A percentile compares a stretch with the other conserved stretches of the same genome.
Evolutionary conservation across 2,797 vertebrate species (phyloP).

Genomic region (Tachyglossus aculeatus): DNA sequence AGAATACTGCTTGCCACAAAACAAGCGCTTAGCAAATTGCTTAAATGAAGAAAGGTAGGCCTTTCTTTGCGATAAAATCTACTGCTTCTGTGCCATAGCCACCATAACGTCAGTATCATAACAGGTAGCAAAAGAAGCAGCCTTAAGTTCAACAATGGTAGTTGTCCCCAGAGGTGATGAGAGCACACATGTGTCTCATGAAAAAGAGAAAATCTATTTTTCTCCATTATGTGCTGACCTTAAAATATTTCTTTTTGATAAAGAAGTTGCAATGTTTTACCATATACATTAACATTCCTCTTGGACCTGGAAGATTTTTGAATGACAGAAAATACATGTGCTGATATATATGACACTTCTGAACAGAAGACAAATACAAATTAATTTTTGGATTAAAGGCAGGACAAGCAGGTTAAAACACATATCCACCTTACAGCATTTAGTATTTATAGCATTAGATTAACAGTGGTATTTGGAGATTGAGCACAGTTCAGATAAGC

Average conservation of each 20-base stretch:
- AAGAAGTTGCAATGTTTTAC: slow-evolving; percentile 33
- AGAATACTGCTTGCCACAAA: too few relatives aligned
- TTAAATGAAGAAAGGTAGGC: too few relatives aligned
- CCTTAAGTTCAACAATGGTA: neutral
- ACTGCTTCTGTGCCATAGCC: too few relatives aligned
- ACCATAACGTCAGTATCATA: too few relatives aligned
- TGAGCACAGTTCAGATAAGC: neutral
- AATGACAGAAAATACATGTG: slow-evolving; percentile 23
- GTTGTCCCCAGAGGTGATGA: neutral
- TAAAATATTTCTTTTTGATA: neutral
- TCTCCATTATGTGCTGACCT: slow-evolving; percentile 9
- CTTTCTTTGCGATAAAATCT: too few relatives aligned
- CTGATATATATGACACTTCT: slow-evolving; percentile 37
- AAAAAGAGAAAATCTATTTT: slow-evolving; percentile 7
- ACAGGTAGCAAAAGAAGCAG: too few relatives aligned
- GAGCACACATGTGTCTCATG: neutral
- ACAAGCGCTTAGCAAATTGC: too few relatives aligned
- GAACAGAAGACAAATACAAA: slow-evolving; percentile 22
- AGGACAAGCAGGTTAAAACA: slow-evolving; percentile 12
- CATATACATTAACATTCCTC: slow-evolving; percentile 4
- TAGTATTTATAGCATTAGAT: neutral
- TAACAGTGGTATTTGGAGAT: fast-evolving
- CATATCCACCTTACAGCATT: neutral
- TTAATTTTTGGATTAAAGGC: slow-evolving; percentile 6
- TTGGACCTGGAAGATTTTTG: slow-evolving; percentile 36